Conservation (phyloP, 64 coral and sea anemone species). For the Stichodactyla mertensii region DNA sequence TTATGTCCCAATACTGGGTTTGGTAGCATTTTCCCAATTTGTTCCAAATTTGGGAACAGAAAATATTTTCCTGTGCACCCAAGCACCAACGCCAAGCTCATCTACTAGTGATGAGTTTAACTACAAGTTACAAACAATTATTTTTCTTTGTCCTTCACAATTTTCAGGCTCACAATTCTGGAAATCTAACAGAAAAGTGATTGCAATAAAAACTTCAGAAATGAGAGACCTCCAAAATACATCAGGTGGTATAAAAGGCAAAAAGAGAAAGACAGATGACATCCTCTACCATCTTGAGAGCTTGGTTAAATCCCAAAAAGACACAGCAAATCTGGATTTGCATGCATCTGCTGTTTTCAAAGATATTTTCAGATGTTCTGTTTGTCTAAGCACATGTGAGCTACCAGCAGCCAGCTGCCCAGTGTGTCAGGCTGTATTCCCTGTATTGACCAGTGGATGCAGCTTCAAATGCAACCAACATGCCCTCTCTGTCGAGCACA, state of each 20-base stretch:
- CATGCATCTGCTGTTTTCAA: background rate
- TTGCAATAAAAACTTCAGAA: conserved; percentile 13
- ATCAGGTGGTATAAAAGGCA: background rate
- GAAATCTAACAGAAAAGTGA: conserved; percentile 15
- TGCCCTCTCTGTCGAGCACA: conserved; percentile 39
- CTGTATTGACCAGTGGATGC: conserved; percentile 46
- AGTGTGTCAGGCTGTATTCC: conserved; percentile 46
- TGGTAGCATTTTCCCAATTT: no score
- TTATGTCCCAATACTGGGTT: no score
- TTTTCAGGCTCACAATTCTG: conserved; percentile 19
- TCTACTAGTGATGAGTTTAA: no score
- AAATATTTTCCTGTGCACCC: no score
- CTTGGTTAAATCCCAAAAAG: background rate
- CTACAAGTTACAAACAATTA: background rate
- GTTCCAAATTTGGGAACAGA: no score
- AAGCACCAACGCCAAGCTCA: no score
- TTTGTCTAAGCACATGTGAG: conserved; percentile 32
- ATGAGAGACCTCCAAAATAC: background rate
- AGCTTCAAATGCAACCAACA: conserved; percentile 23
- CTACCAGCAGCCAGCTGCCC: conserved; percentile 40
- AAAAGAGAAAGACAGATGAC: conserved; percentile 18
- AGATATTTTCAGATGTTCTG: conserved; percentile 43
- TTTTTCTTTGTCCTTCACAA: background rate
- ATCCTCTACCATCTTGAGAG: background rate
- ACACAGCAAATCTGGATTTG: background rate